phyloP scores from a whole-genome alignment of 2,888 invertebrate species.

The Eilema caniola region DNA sequence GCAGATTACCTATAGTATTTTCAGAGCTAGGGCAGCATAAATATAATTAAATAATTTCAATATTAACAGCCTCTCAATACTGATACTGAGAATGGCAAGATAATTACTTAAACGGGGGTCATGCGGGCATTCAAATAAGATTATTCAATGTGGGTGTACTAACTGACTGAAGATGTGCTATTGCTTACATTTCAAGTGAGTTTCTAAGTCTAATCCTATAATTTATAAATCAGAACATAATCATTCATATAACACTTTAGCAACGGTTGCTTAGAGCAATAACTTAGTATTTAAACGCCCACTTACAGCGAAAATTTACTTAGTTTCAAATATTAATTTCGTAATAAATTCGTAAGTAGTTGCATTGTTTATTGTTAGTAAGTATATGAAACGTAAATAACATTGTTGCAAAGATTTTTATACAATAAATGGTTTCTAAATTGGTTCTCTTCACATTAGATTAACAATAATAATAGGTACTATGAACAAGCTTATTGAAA shows the following conservation, averaged over 20 bases:
- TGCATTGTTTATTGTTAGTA: background rate
- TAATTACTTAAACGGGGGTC: background rate
- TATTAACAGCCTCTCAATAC: background rate
- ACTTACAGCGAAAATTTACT: conserved; percentile 20
- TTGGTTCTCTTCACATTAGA: conserved; percentile 23
- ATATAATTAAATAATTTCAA: background rate
- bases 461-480: conserved; percentile 31
- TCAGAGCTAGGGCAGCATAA: background rate
- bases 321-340: conserved; percentile 20
- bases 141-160: background rate
- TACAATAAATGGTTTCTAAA: background rate
- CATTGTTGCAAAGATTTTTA: background rate
- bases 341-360: conserved; percentile 10
- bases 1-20: background rate
- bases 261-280: conserved; percentile 21
- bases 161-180: background rate
- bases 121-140: background rate
- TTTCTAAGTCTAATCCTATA: conserved; percentile 16
- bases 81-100: background rate
- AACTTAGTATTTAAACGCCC: conserved; percentile 22
- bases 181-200: background rate
- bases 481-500: conserved; percentile 39
- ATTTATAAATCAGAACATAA: conserved; percentile 18
- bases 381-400: background rate
- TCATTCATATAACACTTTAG: conserved; percentile 8